phyloP scores from a whole-genome alignment of 2,113 vertebrate genomes.

The Rhizomys pruinosus region DNA sequence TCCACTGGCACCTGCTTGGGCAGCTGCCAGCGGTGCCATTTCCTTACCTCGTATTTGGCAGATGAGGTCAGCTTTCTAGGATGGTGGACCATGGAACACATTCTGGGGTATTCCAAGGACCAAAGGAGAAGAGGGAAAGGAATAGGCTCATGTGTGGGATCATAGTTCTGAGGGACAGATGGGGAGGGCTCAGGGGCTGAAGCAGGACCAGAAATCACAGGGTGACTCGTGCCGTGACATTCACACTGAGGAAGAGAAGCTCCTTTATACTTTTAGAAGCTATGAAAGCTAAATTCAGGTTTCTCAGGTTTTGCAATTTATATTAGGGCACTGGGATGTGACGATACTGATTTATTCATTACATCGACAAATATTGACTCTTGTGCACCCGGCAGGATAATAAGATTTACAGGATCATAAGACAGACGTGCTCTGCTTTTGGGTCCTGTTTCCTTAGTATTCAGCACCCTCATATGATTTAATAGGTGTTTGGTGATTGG shows the following conservation, averaged over 20 bases:
- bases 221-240: background rate
- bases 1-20: fast-evolving
- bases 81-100: too few species aligned
- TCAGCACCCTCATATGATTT: background rate
- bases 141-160: fast-evolving
- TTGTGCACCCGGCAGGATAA: background rate
- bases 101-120: background rate
- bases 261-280: background rate
- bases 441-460: background rate
- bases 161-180: background rate
- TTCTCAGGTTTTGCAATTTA: background rate
- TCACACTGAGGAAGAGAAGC: fast-evolving
- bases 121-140: background rate
- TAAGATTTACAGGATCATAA: background rate
- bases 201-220: background rate
- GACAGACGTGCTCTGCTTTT: fast-evolving
- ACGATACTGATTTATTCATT: background rate
- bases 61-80: background rate
- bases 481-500: background rate
- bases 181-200: background rate
- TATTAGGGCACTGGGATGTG: background rate
- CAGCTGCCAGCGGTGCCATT: too few species aligned
- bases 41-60: background rate
- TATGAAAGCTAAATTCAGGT: fast-evolving
- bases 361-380: background rate